These are phyloP conservation scores for Trochalopteron elliotii DNA, from an alignment of 2,113 vertebrate genomes.

Conservation along the genomic window DNA sequence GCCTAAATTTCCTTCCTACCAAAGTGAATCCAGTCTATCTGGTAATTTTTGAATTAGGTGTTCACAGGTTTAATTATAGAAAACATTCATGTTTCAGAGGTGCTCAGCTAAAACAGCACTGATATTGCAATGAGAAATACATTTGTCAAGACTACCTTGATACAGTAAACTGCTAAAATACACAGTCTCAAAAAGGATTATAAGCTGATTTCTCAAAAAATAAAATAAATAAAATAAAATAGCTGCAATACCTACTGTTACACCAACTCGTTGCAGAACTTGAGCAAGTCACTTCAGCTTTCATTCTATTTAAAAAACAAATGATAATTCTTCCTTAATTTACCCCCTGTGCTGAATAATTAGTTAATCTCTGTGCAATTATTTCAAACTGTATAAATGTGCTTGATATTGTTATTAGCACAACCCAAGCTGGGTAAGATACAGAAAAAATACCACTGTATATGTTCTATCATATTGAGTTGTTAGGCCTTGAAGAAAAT, in stretches of 20 bases:
- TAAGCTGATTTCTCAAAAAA: not conserved
- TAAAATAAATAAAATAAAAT: not conserved
- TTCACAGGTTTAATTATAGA: not conserved
- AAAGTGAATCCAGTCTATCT: not conserved
- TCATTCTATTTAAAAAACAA: not conserved
- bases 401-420: not conserved
- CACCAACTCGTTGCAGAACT: not conserved
- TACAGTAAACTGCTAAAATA: not conserved
- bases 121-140: not conserved
- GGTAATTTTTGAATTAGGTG: not conserved
- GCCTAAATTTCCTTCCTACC: not conserved
- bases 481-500: not conserved
- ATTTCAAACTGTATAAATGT: not conserved
- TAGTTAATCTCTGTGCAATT: slow-evolving; percentile 7
- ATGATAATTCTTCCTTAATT: not conserved
- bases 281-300: not conserved
- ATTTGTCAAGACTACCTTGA: not conserved
- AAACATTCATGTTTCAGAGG: not conserved
- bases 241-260: not conserved
- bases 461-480: not conserved
- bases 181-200: not conserved
- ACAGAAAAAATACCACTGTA: not conserved
- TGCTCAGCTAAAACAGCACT: not conserved
- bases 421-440: not conserved
- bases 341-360: slow-evolving; percentile 3